A percentile compares a stretch with the other conserved stretches of the same genome.
Evolutionary conservation across 1,140 invertebrate genomes (phyloP).

Genomic region (Ostrea edulis): DNA sequence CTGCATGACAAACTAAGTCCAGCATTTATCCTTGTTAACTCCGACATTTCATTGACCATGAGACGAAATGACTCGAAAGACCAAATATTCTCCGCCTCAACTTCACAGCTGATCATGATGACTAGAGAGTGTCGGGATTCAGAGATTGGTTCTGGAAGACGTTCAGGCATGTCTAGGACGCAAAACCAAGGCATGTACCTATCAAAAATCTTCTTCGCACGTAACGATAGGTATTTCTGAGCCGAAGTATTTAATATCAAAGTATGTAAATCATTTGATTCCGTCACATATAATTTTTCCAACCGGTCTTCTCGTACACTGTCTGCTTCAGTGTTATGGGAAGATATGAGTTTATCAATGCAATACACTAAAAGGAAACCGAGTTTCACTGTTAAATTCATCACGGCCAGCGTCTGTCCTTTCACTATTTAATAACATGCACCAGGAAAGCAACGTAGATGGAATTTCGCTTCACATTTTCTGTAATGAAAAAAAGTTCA

Average conservation of each 20-base stretch:
- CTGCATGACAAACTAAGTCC: background rate
- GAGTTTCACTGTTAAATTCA: background rate
- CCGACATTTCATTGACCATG: background rate
- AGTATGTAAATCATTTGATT: background rate
- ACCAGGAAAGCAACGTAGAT: background rate
- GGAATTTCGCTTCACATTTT: background rate
- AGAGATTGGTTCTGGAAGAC: background rate
- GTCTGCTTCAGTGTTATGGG: background rate
- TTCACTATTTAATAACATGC: background rate
- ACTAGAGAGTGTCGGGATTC: background rate
- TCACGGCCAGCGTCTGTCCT: background rate
- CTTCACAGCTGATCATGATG: background rate
- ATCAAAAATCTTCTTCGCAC: background rate
- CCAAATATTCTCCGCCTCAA: background rate
- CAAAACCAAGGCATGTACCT: background rate
- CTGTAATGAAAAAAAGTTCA: background rate
- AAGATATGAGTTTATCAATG: background rate
- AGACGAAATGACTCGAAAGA: background rate
- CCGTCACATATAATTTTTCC: constrained; percentile 14
- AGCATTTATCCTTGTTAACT: background rate
- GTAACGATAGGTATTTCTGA: background rate
- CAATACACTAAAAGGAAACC: background rate
- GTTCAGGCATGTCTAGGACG: background rate
- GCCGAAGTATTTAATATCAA: constrained; percentile 12
- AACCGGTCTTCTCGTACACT: background rate